Conservation (phyloP, 2,888 invertebrate genomes). For the Synergus japonicus region DNA sequence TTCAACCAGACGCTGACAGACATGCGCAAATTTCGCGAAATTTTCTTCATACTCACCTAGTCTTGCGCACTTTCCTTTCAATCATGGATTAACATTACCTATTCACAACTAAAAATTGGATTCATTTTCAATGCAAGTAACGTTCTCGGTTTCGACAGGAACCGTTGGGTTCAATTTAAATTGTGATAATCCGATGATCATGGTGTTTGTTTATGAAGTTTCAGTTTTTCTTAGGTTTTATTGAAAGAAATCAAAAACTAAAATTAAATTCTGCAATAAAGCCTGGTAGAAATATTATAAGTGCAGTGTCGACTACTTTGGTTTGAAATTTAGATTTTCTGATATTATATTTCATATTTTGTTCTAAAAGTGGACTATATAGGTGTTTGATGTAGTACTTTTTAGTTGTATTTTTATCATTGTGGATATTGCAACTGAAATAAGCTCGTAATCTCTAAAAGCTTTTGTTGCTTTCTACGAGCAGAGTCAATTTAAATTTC, state of each 20-base stretch:
- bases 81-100: conserved; percentile 39
- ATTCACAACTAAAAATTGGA: not conserved
- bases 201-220: not conserved
- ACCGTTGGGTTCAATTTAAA: not conserved
- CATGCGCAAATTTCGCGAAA: conserved; percentile 43
- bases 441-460: not conserved
- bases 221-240: not conserved
- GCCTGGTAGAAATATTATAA: not conserved
- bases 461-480: not conserved
- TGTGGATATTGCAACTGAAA: not conserved
- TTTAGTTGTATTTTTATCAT: not conserved
- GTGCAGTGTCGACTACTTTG: not conserved
- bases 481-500: not conserved
- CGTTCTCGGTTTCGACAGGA: not conserved
- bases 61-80: conserved; percentile 41
- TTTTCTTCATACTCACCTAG: conserved; percentile 44
- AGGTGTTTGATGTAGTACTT: not conserved
- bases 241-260: not conserved
- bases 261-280: not conserved
- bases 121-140: not conserved
- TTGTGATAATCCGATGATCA: conserved; percentile 9
- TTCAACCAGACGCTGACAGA: conserved; percentile 36
- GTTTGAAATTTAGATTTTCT: not conserved
- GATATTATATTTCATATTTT: not conserved
- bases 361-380: not conserved